phyloP scores from a whole-genome alignment of 2,888 invertebrate species.

The Dasysyrphus albostriatus region DNA sequence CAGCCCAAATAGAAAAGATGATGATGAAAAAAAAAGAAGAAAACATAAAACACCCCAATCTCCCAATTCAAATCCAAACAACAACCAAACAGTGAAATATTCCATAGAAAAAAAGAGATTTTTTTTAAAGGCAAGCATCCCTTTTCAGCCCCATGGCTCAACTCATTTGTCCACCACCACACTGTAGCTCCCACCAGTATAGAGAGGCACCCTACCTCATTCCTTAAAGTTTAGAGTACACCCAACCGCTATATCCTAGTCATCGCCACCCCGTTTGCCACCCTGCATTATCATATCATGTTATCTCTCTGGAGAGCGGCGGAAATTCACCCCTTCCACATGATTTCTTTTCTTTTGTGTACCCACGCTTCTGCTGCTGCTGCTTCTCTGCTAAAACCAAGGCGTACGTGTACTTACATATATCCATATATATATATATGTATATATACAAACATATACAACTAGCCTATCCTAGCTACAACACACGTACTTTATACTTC shows the following conservation, averaged over 20 bases:
- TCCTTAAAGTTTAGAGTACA: constrained; percentile 21
- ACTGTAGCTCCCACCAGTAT: constrained; percentile 13
- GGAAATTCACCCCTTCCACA: constrained; percentile 74
- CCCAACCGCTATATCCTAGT: constrained; percentile 43
- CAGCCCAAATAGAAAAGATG: constrained; percentile 38
- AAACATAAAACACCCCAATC: constrained; percentile 59
- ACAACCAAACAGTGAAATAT: constrained; percentile 63
- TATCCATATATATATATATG: background rate
- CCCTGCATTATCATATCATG: constrained; percentile 75
- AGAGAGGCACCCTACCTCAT: constrained; percentile 42
- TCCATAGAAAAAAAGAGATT: constrained; percentile 38
- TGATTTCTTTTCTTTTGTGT: constrained; percentile 76
- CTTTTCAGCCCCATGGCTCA: constrained; percentile 73
- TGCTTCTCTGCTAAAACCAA: constrained; percentile 35
- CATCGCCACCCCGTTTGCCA: constrained; percentile 44
- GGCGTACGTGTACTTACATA: constrained; percentile 29
- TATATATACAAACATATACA: constrained; percentile 1
- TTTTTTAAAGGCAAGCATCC: constrained; percentile 66
- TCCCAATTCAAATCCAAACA: constrained; percentile 47
- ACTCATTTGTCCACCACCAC: constrained; percentile 72
- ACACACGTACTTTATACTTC: constrained; percentile 33
- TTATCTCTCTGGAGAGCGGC: constrained; percentile 74
- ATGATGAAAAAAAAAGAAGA: constrained; percentile 2
- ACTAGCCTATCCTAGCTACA: constrained; percentile 28
- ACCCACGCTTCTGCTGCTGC: constrained; percentile 66